A percentile compares a stretch with the other conserved stretches of the same genome.
Evolutionary conservation across 2,797 vertebrate species (phyloP).

Genomic region (Chelon labrosus): DNA sequence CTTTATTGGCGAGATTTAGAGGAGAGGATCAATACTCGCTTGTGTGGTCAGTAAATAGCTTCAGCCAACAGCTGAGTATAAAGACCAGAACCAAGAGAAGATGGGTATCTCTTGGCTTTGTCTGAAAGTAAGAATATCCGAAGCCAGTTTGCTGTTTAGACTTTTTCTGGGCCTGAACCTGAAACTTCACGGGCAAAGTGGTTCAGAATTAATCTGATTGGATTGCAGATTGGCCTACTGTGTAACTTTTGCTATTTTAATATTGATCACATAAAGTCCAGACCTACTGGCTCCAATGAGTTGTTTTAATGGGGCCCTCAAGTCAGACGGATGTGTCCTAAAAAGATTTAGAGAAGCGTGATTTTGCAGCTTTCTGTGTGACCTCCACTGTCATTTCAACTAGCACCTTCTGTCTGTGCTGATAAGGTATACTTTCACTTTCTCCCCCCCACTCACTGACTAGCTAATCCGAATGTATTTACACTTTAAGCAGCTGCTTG

Average conservation of each 20-base stretch:
- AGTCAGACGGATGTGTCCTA: constrained; percentile 8
- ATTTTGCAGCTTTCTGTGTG: neutral
- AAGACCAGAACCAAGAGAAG: neutral
- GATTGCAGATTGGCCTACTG: too few species aligned
- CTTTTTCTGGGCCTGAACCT: neutral
- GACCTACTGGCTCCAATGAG: neutral
- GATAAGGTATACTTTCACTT: constrained; percentile 20
- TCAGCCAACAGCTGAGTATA: neutral
- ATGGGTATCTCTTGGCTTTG: neutral
- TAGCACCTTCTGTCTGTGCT: constrained; percentile 20
- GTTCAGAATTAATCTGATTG: too few species aligned
- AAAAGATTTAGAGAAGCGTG: neutral
- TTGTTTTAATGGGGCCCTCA: neutral
- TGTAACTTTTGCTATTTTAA: neutral
- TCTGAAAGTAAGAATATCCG: neutral
- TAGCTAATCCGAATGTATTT: constrained; percentile 8
- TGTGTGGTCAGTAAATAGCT: too few species aligned
- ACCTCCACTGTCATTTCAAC: constrained; percentile 18
- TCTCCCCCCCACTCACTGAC: constrained; percentile 1
- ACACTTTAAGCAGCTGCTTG: neutral
- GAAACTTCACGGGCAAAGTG: neutral
- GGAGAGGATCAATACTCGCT: too few species aligned
- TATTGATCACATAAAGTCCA: neutral
- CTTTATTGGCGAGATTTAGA: neutral
- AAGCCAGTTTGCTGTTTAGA: neutral